phyloP scores from a whole-genome alignment of 2,113 vertebrate genomes.

The Coryphaenoides rupestris region DNA sequence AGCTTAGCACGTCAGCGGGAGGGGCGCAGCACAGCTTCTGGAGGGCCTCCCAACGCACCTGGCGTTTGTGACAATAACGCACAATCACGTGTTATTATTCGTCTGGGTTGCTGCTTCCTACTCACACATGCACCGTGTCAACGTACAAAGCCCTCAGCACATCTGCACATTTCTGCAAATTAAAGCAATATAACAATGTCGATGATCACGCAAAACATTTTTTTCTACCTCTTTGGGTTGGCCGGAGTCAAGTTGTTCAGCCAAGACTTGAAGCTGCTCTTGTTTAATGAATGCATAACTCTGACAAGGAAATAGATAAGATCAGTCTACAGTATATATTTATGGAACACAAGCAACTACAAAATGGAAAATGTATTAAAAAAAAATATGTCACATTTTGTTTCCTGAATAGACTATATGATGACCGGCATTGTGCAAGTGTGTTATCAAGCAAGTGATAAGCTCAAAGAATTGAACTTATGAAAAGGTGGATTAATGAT shows the following conservation, averaged over 20 bases:
- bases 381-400: background rate
- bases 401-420: background rate
- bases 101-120: background rate
- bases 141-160: background rate
- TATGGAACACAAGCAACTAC: background rate
- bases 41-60: conserved; percentile 88
- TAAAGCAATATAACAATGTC: background rate
- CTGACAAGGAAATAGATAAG: conserved; percentile 65
- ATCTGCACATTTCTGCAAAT: too few species aligned
- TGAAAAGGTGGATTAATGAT: background rate
- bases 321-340: background rate
- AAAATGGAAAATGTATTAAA: background rate
- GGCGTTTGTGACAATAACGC: conserved; percentile 1
- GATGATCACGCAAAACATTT: background rate
- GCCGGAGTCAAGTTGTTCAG: conserved; percentile 82
- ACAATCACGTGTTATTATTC: too few species aligned
- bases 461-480: background rate
- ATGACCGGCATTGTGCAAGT: background rate
- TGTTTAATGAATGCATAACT: conserved; percentile 91
- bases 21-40: conserved; percentile 81
- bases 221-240: conserved; percentile 85
- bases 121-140: background rate
- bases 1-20: conserved; percentile 86
- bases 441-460: background rate
- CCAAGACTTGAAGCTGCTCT: conserved; percentile 87